Percentiles rank a stretch among this genome's conserved stretches.
Conservation (phyloP, 2,797 vertebrate species). For the Merluccius polli region DNA sequence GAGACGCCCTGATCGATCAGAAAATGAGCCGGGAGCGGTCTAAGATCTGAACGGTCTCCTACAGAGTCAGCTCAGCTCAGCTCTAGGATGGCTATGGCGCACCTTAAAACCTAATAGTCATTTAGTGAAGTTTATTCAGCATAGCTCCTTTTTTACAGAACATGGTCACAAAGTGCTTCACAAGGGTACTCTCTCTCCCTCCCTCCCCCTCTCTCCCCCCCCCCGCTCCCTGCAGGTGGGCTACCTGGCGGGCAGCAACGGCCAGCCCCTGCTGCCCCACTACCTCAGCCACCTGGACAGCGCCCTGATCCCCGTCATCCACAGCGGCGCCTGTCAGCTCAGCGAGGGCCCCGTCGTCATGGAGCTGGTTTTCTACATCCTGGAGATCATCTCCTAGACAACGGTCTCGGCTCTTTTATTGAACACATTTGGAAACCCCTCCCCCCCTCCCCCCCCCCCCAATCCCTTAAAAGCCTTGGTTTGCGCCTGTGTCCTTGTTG, state of each 20-base stretch:
- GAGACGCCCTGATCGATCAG: too few species aligned
- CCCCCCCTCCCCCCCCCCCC: neutral
- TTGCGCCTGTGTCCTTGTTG: neutral
- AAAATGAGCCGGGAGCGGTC: too few species aligned
- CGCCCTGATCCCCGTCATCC: constrained; percentile 96
- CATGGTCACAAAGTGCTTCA: too few species aligned
- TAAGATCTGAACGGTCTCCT: too few species aligned
- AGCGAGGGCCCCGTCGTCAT: constrained; percentile 93
- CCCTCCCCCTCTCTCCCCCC: too few species aligned
- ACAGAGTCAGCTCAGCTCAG: too few species aligned
- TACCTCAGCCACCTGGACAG: constrained; percentile 98
- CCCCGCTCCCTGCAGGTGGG: constrained; percentile 80
- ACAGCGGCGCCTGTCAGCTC: constrained; percentile 91
- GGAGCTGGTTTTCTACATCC: constrained; percentile 99
- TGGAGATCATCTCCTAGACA: constrained; percentile 93
- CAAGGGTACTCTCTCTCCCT: neutral
- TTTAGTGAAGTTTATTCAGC: too few species aligned
- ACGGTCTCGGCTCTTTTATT: constrained; percentile 4
- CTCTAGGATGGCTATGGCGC: too few species aligned
- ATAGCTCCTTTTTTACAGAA: too few species aligned
- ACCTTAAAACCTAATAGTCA: too few species aligned
- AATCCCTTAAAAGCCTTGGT: neutral
- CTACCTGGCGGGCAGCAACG: constrained; percentile 95
- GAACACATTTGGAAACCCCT: too few species aligned
- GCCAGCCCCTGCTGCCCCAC: constrained; percentile 87